Evolutionary conservation across 2,888 invertebrate species (phyloP), one percentile per base, ranked within the genome.

Genomic region (Octodonta nipae): DNA sequence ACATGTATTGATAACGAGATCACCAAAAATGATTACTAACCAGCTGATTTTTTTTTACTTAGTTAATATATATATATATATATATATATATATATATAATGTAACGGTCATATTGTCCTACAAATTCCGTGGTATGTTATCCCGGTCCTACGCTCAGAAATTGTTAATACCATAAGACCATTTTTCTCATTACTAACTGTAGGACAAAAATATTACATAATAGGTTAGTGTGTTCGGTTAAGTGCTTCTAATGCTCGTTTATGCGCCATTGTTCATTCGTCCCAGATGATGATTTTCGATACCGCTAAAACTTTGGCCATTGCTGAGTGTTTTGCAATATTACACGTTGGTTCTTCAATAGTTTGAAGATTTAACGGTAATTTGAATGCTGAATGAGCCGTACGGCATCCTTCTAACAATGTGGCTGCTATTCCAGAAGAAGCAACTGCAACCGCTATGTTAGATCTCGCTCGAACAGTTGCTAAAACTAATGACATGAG

Each of bases 341-440:
- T 55, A 37, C 58, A 61, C 4, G 37, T 41, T 38, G 56, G 44
- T n/a, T 26, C 42, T 38, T 50, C 46, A 30, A 15, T 47, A 3
- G 2, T 36, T 26, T 42, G 37, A 10, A 57, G 22, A 29, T 58
- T 50, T 13, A 61, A 38, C 26, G 56, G 56, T 33, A 60, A 40
- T 34, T 60, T 58, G 2, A 63, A 44, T 14, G 46, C 42, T 8
- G 54, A 55, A 49, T 63, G 60, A 5, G 56, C 56, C 15, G 59
- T 63, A 40, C 52, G 34, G 5, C 50, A 46, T 14, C 55, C 53
- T 25, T 51, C 45, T 11, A 66, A 37, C 15, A 65, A 46, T 10
- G 56, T 63, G 4, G 63, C 60, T 15, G 62, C 62, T 36, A 65
- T 64, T 7, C 62, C 62, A 6, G 61, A 62, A 13, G 47, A 49